Conservation (phyloP, 2,888 invertebrate genomes). For the Gymnocheta viridis region DNA sequence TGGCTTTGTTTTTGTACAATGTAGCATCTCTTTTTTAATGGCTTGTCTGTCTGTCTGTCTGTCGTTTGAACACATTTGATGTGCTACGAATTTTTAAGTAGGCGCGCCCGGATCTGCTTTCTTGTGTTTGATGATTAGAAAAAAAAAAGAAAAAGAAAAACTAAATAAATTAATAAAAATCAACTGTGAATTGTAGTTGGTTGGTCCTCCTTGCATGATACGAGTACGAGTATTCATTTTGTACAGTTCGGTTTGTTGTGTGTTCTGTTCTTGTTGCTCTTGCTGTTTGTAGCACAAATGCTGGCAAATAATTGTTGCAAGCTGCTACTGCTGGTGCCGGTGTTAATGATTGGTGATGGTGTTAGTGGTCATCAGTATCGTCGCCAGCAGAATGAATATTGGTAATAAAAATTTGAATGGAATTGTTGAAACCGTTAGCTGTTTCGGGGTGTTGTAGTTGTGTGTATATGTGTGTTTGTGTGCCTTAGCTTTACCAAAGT, state of each 20-base stretch:
- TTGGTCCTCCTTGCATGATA: slow-evolving; percentile 44
- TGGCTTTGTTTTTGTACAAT: slow-evolving; percentile 17
- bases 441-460: slow-evolving; percentile 32
- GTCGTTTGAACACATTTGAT: slow-evolving; percentile 75
- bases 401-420: slow-evolving; percentile 80
- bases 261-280: slow-evolving; percentile 58
- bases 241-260: slow-evolving; percentile 28
- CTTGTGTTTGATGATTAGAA: slow-evolving; percentile 61
- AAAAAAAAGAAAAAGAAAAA: neutral
- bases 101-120: slow-evolving; percentile 76
- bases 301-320: slow-evolving; percentile 39
- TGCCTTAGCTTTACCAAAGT: neutral
- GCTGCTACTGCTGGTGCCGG: slow-evolving; percentile 12
- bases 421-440: slow-evolving; percentile 79
- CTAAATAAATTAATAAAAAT: slow-evolving; percentile 33
- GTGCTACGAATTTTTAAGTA: slow-evolving; percentile 79
- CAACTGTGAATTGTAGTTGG: slow-evolving; percentile 45
- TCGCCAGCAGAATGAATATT: slow-evolving; percentile 52
- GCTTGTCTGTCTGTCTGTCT: no score
- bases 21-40: slow-evolving; percentile 63
- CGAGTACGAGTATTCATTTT: no score
- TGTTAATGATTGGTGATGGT: slow-evolving; percentile 7
- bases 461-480: neutral
- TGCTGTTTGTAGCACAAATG: slow-evolving; percentile 42
- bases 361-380: slow-evolving; percentile 16